Conservation (phyloP, 2,113 vertebrate species). For the Mionectes macconnelli region DNA sequence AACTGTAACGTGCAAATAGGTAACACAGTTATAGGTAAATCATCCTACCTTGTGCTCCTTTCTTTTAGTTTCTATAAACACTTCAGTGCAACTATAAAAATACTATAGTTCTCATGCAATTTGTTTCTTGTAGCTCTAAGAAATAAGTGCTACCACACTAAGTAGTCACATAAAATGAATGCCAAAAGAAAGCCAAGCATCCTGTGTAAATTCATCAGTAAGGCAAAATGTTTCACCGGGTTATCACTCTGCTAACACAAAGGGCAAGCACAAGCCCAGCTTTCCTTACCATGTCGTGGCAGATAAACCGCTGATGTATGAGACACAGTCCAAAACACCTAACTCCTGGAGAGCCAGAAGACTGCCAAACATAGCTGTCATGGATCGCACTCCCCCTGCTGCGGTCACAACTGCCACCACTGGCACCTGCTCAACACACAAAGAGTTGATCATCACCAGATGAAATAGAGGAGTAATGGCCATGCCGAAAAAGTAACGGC, state of each 20-base stretch:
- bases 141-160: background rate
- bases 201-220: background rate
- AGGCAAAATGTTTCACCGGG: background rate
- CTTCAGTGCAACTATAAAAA: background rate
- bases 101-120: background rate
- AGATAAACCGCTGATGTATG: slow-evolving; percentile 83
- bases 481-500: background rate
- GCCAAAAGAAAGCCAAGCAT: background rate
- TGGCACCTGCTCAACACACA: slow-evolving; percentile 75
- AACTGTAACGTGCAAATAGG: background rate
- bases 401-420: slow-evolving; percentile 79
- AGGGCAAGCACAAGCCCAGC: background rate
- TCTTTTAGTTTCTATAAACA: background rate
- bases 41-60: background rate
- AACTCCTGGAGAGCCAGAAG: slow-evolving; percentile 80
- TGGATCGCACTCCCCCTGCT: slow-evolving; percentile 82
- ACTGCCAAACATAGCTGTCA: slow-evolving; percentile 78
- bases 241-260: background rate
- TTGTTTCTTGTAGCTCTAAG: background rate
- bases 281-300: slow-evolving; percentile 86
- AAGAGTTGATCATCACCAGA: background rate
- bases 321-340: slow-evolving; percentile 79
- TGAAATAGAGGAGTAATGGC: background rate
- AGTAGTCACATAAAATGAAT: background rate
- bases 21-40: background rate